These are phyloP conservation scores for Heliopora coerulea DNA, from an alignment of 92 coral and sea anemone species.

Conservation along the genomic window DNA sequence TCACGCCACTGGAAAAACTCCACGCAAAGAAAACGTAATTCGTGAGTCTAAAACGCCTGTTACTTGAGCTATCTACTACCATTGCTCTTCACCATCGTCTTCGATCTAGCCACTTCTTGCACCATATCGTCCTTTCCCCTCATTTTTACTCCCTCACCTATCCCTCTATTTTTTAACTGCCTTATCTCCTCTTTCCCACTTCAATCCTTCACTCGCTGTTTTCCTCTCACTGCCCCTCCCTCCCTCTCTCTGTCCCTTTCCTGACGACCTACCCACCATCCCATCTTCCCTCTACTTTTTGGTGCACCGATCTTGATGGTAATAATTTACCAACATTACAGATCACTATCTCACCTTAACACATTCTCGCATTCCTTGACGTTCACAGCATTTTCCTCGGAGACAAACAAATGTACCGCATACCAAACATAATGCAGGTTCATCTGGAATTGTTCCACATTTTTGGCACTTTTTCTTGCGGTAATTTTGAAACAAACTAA, in stretches of 20 bases:
- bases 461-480: conserved; percentile 81
- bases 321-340: not conserved
- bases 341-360: conserved; percentile 63
- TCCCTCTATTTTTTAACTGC: not conserved
- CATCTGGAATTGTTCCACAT: conserved; percentile 79
- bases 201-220: not conserved
- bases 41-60: too few species aligned
- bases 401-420: conserved; percentile 92
- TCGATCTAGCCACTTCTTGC: too few species aligned
- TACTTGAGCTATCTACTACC: too few species aligned
- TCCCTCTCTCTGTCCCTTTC: not conserved
- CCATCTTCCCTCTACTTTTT: too few species aligned
- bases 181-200: not conserved
- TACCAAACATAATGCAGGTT: conserved; percentile 95
- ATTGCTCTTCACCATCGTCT: too few species aligned
- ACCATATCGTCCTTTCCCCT: too few species aligned
- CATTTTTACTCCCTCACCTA: not conserved
- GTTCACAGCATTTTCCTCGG: conserved; percentile 74
- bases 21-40: too few species aligned
- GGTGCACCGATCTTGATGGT: not conserved
- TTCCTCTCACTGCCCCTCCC: too few species aligned
- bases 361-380: conserved; percentile 70
- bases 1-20: too few species aligned
- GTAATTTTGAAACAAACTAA: conserved; percentile 87
- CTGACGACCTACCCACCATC: too few species aligned